Evolutionary conservation across 2,888 invertebrate species (phyloP).

Genomic region (Aromia moschata): DNA sequence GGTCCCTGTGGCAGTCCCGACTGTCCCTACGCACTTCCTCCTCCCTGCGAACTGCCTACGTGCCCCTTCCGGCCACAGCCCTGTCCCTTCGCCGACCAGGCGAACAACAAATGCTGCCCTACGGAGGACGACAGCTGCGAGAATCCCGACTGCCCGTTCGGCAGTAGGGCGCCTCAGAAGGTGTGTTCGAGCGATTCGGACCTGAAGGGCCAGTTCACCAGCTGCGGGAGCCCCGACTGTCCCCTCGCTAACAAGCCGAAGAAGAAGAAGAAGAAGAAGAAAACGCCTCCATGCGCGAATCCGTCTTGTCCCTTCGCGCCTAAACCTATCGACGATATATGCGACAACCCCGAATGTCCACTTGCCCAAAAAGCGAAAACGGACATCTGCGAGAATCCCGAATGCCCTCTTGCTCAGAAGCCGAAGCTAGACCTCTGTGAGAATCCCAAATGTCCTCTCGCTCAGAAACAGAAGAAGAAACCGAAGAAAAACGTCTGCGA

Average conservation of each 20-base stretch:
- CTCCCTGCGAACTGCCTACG: slow-evolving; percentile 40
- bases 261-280: neutral
- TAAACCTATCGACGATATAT: slow-evolving; percentile 16
- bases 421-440: slow-evolving; percentile 18
- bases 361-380: slow-evolving; percentile 5
- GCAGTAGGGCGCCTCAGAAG: slow-evolving; percentile 10
- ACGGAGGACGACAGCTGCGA: slow-evolving; percentile 33
- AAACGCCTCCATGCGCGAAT: slow-evolving; percentile 3
- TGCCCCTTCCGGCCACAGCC: slow-evolving; percentile 42
- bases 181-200: neutral
- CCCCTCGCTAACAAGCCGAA: slow-evolving; percentile 16
- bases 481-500: slow-evolving; percentile 32
- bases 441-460: slow-evolving; percentile 40
- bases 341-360: slow-evolving; percentile 31
- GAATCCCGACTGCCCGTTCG: slow-evolving; percentile 47
- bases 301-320: slow-evolving; percentile 1
- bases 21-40: slow-evolving; percentile 56
- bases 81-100: slow-evolving; percentile 35
- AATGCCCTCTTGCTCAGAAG: slow-evolving; percentile 29
- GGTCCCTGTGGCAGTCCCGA: slow-evolving; percentile 53
- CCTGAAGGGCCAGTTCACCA: slow-evolving; percentile 28
- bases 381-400: slow-evolving; percentile 24
- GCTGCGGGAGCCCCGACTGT: slow-evolving; percentile 37
- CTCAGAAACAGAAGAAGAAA: slow-evolving; percentile 11
- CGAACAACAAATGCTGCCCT: neutral